Base-by-base conservation (phyloP, 2,888 invertebrate species). In the Epicampocera succincta region DNA sequence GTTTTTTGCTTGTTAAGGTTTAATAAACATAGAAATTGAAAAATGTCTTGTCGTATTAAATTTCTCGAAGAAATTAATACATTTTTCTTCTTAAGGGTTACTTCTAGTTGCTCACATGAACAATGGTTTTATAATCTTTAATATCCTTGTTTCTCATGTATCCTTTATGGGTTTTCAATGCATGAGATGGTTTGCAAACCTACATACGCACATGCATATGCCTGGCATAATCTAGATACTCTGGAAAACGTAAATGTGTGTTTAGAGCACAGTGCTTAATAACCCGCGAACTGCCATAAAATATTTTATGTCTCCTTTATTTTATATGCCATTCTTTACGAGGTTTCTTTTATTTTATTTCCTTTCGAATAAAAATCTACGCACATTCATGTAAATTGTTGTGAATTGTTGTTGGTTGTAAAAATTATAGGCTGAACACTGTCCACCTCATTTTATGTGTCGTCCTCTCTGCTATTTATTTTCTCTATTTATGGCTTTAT, bases 271-370 rank as follows among this genome's bases (percentile, higher is more conserved):
- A 68, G 80, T 83, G 81, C 74, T 86, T 85, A 87, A 86, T 85
- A 84, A 86, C 85, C 85, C 86, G 85, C 87, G 87, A 87, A 87
- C 86, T 85, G 85, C 84, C 85, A 84, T 87, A 86, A 85, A 86
- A 85, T 84, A 85, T 82, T 86, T 86, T 87, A 86, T 84, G 71
- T 79, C 44, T 44, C 46, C 66, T 8, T 44, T 44, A 25, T 33
- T 63, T 50, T 61, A 52, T 72, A 29, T 46, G 46, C 56, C 54
- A 65, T 48, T n/a, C n/a, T 52, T 72, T 38, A 52, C 15, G 44
- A 33, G 63, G 29, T 52, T 66, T 65, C 58, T 52, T 63, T 54
- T 54, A 15, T 48, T 21, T 54, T 48, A 44, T 65, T 42, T 42
- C 19, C 15, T 61, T 61, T 50, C 52, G 48, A 50, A 78, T 50